A percentile compares a stretch with the other conserved stretches of the same genome.
These are phyloP conservation scores for Rhinolophus sinicus DNA, from an alignment of 2,113 vertebrate species.

Conservation along the genomic window DNA sequence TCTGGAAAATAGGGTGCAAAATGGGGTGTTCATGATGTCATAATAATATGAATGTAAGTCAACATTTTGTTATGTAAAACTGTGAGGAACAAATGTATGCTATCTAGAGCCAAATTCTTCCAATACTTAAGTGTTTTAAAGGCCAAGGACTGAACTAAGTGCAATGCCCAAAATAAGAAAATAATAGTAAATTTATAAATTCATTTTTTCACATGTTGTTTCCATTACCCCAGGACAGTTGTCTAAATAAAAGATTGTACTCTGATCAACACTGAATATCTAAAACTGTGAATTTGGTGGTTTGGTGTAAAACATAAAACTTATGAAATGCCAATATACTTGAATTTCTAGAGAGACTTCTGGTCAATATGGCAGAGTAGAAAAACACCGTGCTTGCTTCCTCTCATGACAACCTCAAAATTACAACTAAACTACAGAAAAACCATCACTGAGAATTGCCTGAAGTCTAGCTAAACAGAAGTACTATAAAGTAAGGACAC, in stretches of 20 bases:
- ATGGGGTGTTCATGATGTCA: not conserved
- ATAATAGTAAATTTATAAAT: not conserved
- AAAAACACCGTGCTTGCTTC: no score
- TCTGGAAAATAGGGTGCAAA: slow-evolving; percentile 41
- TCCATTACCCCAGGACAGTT: not conserved
- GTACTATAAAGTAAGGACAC: no score
- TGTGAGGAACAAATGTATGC: not conserved
- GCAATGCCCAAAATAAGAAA: slow-evolving; percentile 27
- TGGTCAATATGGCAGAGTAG: no score
- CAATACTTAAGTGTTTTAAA: not conserved
- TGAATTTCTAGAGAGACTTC: not conserved
- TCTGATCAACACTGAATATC: not conserved
- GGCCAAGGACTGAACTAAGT: not conserved
- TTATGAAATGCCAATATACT: not conserved
- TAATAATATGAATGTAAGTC: slow-evolving; percentile 16
- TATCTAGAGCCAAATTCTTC: not conserved
- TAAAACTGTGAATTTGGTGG: not conserved
- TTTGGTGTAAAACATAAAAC: slow-evolving; percentile 33
- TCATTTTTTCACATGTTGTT: slow-evolving; percentile 44
- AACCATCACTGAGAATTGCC: no score
- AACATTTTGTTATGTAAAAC: slow-evolving; percentile 14
- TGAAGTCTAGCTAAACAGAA: no score
- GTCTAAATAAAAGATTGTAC: slow-evolving; percentile 25
- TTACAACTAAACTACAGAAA: no score
- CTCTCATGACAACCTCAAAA: no score